Percentiles rank a stretch among this genome's conserved stretches.
phyloP scores from a whole-genome alignment of 2,113 vertebrate genomes.

The Pteronura brasiliensis region DNA sequence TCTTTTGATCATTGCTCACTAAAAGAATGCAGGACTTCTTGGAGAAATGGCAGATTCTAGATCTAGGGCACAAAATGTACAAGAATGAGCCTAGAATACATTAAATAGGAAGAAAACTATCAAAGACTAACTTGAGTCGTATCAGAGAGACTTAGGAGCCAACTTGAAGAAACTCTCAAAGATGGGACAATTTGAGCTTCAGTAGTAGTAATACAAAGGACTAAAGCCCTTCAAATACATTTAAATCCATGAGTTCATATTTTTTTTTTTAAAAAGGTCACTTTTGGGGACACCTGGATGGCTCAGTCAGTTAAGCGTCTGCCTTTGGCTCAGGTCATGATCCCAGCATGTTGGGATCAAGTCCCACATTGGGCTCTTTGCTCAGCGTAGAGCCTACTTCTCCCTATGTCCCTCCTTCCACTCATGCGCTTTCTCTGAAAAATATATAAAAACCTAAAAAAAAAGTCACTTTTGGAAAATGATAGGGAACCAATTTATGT shows the following conservation, averaged over 20 bases:
- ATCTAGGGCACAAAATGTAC: background rate
- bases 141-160: background rate
- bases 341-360: background rate
- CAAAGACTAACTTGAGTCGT: background rate
- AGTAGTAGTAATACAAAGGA: background rate
- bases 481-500: background rate
- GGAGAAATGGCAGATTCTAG: background rate
- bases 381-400: background rate
- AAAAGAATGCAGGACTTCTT: background rate
- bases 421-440: background rate
- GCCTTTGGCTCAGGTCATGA: background rate
- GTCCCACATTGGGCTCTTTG: background rate
- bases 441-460: background rate
- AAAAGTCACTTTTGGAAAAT: background rate
- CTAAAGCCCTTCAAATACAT: background rate
- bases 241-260: background rate
- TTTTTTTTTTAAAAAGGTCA: background rate
- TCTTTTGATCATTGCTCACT: background rate
- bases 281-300: background rate
- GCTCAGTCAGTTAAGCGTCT: background rate
- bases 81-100: background rate
- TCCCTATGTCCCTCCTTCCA: background rate
- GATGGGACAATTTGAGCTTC: background rate
- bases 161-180: constrained; percentile 3
- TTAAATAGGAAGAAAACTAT: background rate